Conservation (phyloP, 2,113 vertebrate species). For the Eublepharis macularius region DNA sequence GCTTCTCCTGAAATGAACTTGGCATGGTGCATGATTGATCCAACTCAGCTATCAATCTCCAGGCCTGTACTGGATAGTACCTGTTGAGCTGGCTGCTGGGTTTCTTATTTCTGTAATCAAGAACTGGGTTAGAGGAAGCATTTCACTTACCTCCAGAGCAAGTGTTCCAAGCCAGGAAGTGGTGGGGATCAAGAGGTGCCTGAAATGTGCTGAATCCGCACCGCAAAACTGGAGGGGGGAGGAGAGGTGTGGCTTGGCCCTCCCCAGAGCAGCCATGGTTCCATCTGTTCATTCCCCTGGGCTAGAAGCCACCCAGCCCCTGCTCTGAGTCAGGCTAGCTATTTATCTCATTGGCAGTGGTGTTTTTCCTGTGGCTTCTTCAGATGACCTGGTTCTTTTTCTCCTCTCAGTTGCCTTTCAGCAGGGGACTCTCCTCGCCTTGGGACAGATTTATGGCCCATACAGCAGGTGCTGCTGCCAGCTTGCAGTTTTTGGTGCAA, state of each 20-base stretch:
- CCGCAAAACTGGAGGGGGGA: neutral
- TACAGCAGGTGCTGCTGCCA: neutral
- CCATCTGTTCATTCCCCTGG: neutral
- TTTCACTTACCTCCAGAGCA: neutral
- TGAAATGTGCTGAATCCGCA: too few relatives aligned
- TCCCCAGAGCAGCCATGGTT: neutral
- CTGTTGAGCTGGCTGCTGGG: neutral
- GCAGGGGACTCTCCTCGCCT: neutral
- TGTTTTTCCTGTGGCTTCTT: neutral
- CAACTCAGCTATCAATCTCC: neutral
- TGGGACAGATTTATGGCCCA: neutral
- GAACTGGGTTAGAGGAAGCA: neutral
- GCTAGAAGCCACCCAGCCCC: neutral
- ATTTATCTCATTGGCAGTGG: neutral
- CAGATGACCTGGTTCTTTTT: neutral
- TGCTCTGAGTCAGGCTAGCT: neutral
- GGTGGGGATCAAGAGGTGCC: too few relatives aligned
- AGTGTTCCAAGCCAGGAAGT: accelerated
- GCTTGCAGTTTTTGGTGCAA: neutral
- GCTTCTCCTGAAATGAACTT: neutral
- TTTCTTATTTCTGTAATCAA: too few relatives aligned
- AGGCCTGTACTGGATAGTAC: neutral
- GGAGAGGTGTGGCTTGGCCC: neutral
- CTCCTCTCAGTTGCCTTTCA: neutral
- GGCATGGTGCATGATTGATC: neutral